Conservation (phyloP, 2,888 invertebrate genomes). For the Heliconius sara region DNA sequence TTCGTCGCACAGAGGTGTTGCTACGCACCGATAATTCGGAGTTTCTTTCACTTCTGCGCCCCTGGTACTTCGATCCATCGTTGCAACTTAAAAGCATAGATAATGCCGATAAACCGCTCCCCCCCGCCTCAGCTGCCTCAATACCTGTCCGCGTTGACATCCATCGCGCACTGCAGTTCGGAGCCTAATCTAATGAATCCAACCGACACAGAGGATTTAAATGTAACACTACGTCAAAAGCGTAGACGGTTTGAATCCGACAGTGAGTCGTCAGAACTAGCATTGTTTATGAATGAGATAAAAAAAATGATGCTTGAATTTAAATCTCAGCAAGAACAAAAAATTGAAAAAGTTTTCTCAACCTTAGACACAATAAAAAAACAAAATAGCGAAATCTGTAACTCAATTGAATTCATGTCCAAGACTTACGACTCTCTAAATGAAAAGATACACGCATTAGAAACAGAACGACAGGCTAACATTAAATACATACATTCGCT, state of each 20-base stretch:
- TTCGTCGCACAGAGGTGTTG: too few species aligned
- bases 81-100: not conserved
- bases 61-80: not conserved
- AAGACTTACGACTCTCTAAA: not conserved
- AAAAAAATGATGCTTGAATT: not conserved
- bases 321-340: not conserved
- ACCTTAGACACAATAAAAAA: not conserved
- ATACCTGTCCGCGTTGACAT: not conserved
- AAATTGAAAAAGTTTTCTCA: not conserved
- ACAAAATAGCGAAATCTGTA: not conserved
- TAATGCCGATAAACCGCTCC: conserved; percentile 1
- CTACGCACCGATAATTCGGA: not conserved
- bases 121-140: not conserved
- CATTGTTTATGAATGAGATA: not conserved
- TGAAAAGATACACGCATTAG: not conserved
- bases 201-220: not conserved
- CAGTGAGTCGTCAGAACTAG: not conserved
- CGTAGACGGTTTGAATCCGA: not conserved
- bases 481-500: not conserved
- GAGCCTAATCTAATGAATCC: not conserved
- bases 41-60: not conserved
- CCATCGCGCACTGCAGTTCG: not conserved
- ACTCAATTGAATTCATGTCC: not conserved
- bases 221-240: not conserved
- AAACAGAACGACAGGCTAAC: not conserved